Conservation (phyloP, 2,797 vertebrate species). For the Synaphobranchus kaupii region DNA sequence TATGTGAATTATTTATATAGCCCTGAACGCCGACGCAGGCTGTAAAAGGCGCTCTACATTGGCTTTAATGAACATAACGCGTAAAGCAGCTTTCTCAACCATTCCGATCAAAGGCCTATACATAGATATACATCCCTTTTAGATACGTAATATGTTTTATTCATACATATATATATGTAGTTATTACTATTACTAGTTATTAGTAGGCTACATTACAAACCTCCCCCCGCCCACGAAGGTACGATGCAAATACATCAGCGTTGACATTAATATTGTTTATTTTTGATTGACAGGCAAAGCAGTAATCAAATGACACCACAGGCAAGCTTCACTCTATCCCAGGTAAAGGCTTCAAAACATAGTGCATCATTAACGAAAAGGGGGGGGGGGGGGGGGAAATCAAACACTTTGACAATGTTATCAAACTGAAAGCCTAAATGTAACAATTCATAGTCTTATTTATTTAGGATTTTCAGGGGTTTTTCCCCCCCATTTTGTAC, state of each 20-base stretch:
- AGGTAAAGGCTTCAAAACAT: background rate
- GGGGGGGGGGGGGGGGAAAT: background rate
- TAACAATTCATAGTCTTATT: background rate
- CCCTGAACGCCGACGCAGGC: background rate
- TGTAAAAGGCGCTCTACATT: background rate
- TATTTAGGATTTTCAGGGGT: background rate
- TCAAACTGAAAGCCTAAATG: background rate
- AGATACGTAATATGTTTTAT: background rate
- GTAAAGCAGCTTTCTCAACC: background rate
- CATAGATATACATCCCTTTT: background rate
- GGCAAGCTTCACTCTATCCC: background rate
- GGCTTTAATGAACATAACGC: background rate
- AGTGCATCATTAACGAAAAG: background rate
- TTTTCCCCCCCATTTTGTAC: background rate
- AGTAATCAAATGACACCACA: background rate
- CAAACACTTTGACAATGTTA: background rate
- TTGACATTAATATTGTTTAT: slow-evolving; percentile 2
- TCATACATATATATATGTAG: background rate
- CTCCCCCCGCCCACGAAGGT: background rate
- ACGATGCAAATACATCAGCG: background rate
- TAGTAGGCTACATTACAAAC: background rate
- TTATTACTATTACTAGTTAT: too few species aligned
- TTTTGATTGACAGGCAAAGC: background rate
- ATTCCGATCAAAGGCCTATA: background rate
- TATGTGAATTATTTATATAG: background rate